These are phyloP conservation scores for Epinephelus malabaricus DNA, from an alignment of 2,797 vertebrate genomes.

Conservation along the genomic window DNA sequence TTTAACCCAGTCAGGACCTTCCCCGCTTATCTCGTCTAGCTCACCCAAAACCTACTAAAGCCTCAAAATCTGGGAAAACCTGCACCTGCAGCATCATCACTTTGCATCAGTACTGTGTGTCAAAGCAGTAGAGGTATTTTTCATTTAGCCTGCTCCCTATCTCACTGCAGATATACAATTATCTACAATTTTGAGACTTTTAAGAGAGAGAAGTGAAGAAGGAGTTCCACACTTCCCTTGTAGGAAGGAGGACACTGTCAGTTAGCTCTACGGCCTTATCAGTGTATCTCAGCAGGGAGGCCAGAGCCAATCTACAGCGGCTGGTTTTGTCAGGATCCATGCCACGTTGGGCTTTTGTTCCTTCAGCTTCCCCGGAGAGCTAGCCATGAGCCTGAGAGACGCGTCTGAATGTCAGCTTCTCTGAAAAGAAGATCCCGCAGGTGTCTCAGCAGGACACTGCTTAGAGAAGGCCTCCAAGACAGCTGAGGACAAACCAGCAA, in stretches of 20 bases:
- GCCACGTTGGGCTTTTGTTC: conserved; percentile 61
- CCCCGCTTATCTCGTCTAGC: not conserved
- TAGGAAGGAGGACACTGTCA: conserved; percentile 50
- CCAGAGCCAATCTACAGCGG: conserved; percentile 55
- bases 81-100: not conserved
- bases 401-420: conserved; percentile 65
- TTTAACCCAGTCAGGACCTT: not conserved
- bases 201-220: conserved; percentile 10
- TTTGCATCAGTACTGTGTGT: not conserved
- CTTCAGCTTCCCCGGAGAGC: conserved; percentile 62
- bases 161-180: not conserved
- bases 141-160: not conserved
- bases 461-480: conserved; percentile 57
- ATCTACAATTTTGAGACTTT: conserved; percentile 10
- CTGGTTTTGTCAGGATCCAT: conserved; percentile 61
- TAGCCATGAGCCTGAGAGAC: conserved; percentile 61
- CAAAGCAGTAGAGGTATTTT: not conserved
- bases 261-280: conserved; percentile 62
- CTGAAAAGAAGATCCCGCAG: conserved; percentile 61
- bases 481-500: conserved; percentile 48
- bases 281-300: conserved; percentile 64
- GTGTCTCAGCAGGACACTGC: conserved; percentile 66
- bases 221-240: conserved; percentile 14
- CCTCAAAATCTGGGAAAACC: not conserved
- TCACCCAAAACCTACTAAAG: not conserved